Percentiles rank a stretch among this genome's conserved stretches.
Evolutionary conservation across 2,797 vertebrate species (phyloP).

Genomic region (Podarcis siculus): DNA sequence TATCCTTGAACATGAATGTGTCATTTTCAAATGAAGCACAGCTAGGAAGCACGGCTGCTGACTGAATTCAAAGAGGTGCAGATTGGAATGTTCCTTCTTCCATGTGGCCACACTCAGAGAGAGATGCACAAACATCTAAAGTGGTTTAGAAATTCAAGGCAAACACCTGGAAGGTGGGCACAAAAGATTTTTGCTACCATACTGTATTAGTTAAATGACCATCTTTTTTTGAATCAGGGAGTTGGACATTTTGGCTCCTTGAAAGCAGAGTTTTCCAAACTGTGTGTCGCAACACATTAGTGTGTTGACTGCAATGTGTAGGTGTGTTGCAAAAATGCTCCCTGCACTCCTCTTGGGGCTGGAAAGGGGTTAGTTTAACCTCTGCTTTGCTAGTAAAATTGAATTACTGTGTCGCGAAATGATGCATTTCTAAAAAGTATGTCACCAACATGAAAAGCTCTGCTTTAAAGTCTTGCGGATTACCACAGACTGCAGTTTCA

Average conservation of each 20-base stretch:
- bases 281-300: too few species aligned
- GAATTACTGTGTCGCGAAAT: too few species aligned
- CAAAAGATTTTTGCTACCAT: not conserved
- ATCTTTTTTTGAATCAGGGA: not conserved
- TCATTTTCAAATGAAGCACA: not conserved
- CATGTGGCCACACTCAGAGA: not conserved
- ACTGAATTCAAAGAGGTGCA: not conserved
- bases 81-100: not conserved
- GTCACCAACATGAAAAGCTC: too few species aligned
- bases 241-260: too few species aligned
- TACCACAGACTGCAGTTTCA: not conserved
- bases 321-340: too few species aligned
- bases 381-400: too few species aligned
- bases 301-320: too few species aligned
- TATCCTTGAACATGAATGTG: not conserved
- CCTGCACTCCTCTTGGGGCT: too few species aligned
- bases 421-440: too few species aligned
- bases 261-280: too few species aligned
- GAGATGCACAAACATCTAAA: not conserved
- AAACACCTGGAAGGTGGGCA: not conserved
- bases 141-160: not conserved
- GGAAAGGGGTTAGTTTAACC: too few species aligned
- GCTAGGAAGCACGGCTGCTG: not conserved
- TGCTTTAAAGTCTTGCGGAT: not conserved
- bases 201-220: not conserved